Conservation (phyloP, 1,140 invertebrate species). For the Aethina tumida region DNA sequence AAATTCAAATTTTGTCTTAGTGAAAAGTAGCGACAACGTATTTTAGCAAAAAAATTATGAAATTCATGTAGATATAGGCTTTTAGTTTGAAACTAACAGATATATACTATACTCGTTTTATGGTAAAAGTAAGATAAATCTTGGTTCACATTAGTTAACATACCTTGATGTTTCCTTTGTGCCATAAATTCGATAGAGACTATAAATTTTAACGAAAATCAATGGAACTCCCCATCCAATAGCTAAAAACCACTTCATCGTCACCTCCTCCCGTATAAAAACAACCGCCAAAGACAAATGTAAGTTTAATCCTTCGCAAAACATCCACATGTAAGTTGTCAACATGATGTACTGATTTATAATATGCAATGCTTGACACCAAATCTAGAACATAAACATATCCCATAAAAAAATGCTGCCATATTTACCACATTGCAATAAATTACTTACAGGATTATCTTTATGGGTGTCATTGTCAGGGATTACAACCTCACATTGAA, state of each 20-base stretch:
- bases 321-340: constrained; percentile 88
- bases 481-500: constrained; percentile 50
- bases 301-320: constrained; percentile 81
- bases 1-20: no score
- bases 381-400: constrained; percentile 43
- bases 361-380: constrained; percentile 71
- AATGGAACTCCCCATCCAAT: constrained; percentile 71
- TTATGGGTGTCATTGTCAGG: constrained; percentile 37
- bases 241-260: constrained; percentile 63
- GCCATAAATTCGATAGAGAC: constrained; percentile 43
- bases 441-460: constrained; percentile 41
- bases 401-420: no score
- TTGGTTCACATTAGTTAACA: no score
- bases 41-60: no score
- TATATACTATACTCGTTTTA: no score
- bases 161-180: constrained; percentile 47
- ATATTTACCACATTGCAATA: no score
- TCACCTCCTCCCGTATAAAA: constrained; percentile 45
- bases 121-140: no score
- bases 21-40: no score
- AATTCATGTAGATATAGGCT: no score
- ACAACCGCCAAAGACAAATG: constrained; percentile 71
- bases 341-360: constrained; percentile 76
- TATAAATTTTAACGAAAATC: constrained; percentile 52
- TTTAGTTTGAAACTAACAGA: no score